Conservation (phyloP, 2,797 vertebrate genomes). For the Pangasius mekongensis region DNA sequence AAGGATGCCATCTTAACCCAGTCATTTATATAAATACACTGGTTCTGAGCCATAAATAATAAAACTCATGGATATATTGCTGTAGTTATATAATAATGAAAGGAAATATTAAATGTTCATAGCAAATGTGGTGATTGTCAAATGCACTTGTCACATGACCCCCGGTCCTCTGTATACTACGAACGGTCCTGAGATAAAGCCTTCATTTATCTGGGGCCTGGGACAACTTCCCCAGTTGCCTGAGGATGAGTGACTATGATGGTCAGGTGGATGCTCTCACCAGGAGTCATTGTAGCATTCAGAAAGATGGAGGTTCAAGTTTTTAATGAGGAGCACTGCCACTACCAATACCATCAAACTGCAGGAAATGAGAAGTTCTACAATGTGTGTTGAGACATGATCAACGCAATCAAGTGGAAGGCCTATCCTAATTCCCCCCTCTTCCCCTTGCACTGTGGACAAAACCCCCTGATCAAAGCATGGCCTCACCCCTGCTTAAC, state of each 20-base stretch:
- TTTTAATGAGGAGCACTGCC: slow-evolving; percentile 24
- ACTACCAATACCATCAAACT: slow-evolving; percentile 9
- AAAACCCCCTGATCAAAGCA: slow-evolving; percentile 60
- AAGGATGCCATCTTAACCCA: background rate
- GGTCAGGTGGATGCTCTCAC: background rate
- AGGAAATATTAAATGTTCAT: background rate
- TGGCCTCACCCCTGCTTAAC: slow-evolving; percentile 41
- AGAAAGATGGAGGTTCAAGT: background rate
- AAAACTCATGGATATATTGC: background rate
- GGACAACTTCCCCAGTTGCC: background rate
- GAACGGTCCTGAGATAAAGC: background rate
- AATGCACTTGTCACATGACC: background rate
- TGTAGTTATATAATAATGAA: background rate
- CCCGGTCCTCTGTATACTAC: background rate
- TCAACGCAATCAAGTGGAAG: slow-evolving; percentile 48
- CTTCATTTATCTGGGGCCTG: background rate
- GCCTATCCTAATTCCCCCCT: slow-evolving; percentile 40
- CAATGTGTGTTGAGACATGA: slow-evolving; percentile 57
- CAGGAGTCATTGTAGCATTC: background rate
- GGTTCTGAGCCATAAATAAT: background rate
- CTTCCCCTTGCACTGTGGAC: slow-evolving; percentile 7
- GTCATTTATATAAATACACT: background rate
- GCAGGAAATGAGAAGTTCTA: slow-evolving; percentile 57
- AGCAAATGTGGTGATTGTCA: background rate
- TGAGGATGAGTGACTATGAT: background rate